Conservation (phyloP, 2,113 vertebrate species). For the Amphilophus citrinellus region DNA sequence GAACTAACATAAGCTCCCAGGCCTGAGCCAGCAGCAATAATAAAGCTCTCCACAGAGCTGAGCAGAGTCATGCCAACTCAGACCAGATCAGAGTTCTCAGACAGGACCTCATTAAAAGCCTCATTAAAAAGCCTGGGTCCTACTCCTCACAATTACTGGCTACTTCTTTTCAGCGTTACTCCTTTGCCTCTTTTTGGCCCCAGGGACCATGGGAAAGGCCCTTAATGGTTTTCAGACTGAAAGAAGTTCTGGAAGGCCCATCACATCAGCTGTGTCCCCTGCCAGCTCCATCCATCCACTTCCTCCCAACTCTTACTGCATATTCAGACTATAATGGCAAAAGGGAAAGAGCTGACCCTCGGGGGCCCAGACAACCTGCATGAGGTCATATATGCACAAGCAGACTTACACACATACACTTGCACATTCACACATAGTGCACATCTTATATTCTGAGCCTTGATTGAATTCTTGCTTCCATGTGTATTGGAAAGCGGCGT, state of each 20-base stretch:
- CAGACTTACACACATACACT: background rate
- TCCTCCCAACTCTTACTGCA: slow-evolving; percentile 14
- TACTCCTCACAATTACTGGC: slow-evolving; percentile 53
- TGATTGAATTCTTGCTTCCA: slow-evolving; percentile 18
- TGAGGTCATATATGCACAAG: slow-evolving; percentile 38
- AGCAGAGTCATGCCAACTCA: slow-evolving; percentile 38
- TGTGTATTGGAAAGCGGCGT: slow-evolving; percentile 17
- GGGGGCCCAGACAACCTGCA: slow-evolving; percentile 13
- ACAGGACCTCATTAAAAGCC: slow-evolving; percentile 62
- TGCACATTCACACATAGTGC: background rate
- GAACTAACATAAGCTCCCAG: slow-evolving; percentile 33
- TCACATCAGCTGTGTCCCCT: slow-evolving; percentile 50
- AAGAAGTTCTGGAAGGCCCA: slow-evolving; percentile 62
- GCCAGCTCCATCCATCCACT: slow-evolving; percentile 53
- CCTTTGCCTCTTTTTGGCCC: slow-evolving; percentile 44
- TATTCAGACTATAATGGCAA: slow-evolving; percentile 31
- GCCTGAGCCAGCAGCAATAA: slow-evolving; percentile 52
- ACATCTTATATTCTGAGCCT: background rate
- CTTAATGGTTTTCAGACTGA: slow-evolving; percentile 59
- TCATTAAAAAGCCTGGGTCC: slow-evolving; percentile 63
- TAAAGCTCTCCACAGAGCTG: slow-evolving; percentile 50
- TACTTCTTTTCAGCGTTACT: slow-evolving; percentile 52
- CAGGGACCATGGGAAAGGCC: slow-evolving; percentile 65
- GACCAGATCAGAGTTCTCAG: slow-evolving; percentile 52
- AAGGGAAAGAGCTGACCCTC: slow-evolving; percentile 18